Percentiles rank a stretch among this genome's conserved stretches.
These are phyloP conservation scores for Nemotelus pantherinus DNA, from an alignment of 2,888 invertebrate genomes.

Conservation along the genomic window DNA sequence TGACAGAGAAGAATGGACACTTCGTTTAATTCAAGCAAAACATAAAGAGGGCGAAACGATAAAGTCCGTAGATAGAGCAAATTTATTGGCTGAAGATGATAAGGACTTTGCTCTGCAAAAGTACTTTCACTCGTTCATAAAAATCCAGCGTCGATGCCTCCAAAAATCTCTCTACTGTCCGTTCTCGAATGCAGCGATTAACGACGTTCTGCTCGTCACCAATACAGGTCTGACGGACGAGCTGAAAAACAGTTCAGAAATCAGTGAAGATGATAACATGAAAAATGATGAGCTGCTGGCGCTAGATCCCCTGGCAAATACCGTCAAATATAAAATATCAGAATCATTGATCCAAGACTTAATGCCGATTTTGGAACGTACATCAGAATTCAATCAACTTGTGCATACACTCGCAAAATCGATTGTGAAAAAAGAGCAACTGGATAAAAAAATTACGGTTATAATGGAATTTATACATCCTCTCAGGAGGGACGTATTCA, in stretches of 20 bases:
- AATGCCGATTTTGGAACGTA: constrained; percentile 9
- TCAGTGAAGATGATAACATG: neutral
- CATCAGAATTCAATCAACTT: constrained; percentile 15
- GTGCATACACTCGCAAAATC: neutral
- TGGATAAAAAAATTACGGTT: neutral
- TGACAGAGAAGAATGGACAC: neutral
- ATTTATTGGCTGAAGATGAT: neutral
- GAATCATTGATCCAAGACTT: neutral
- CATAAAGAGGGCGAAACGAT: neutral
- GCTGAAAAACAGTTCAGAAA: neutral
- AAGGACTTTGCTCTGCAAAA: constrained; percentile 15
- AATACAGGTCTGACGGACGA: constrained; percentile 7
- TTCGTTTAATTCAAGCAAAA: constrained; percentile 32
- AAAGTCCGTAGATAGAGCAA: neutral
- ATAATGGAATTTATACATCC: constrained; percentile 4
- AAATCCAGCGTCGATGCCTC: constrained; percentile 2
- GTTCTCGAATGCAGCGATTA: constrained; percentile 12
- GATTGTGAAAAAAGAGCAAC: neutral
- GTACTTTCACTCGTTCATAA: constrained; percentile 26
- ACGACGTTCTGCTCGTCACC: constrained; percentile 21
- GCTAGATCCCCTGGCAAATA: neutral
- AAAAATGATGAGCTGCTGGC: constrained; percentile 1
- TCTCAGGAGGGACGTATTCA: constrained; percentile 13
- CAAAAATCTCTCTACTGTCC: constrained; percentile 6
- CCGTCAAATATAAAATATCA: neutral